Percentiles rank a stretch among this genome's conserved stretches.
phyloP scores from a whole-genome alignment of 1,140 invertebrate genomes.

The Andrena cerasifolii region DNA sequence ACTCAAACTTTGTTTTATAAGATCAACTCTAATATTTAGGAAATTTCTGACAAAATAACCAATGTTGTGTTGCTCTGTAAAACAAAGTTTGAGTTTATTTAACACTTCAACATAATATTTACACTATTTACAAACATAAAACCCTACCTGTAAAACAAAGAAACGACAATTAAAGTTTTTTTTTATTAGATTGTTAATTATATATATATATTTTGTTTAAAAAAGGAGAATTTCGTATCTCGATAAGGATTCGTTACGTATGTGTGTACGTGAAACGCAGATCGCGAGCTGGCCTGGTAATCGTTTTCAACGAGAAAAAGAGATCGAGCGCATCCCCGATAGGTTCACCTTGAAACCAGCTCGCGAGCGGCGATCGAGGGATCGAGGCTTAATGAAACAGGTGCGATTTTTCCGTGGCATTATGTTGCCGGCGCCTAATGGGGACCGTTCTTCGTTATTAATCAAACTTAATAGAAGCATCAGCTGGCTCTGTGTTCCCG shows the following conservation, averaged over 20 bases:
- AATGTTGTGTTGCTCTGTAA: too few species aligned
- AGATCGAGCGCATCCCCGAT: slow-evolving; percentile 36
- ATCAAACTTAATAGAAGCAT: slow-evolving; percentile 28
- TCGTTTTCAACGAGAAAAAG: slow-evolving; percentile 41
- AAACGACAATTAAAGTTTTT: too few species aligned
- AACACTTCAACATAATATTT: too few species aligned
- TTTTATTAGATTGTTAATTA: too few species aligned
- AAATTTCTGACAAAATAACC: too few species aligned
- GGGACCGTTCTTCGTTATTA: slow-evolving; percentile 15
- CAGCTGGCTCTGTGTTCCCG: neutral
- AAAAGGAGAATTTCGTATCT: slow-evolving; percentile 3
- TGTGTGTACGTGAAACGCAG: slow-evolving; percentile 4
- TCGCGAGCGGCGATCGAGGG: slow-evolving; percentile 23
- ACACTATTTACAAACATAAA: too few species aligned
- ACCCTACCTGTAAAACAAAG: too few species aligned
- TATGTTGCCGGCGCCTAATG: slow-evolving; percentile 10
- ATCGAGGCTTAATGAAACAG: slow-evolving; percentile 46
- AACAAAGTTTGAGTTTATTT: too few species aligned
- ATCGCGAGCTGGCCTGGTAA: slow-evolving; percentile 20
- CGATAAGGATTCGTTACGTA: slow-evolving; percentile 39
- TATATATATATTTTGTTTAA: slow-evolving; percentile 34
- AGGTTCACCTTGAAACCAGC: slow-evolving; percentile 27
- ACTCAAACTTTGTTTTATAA: too few species aligned
- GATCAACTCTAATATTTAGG: too few species aligned
- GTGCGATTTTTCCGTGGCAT: slow-evolving; percentile 19